phyloP scores from a whole-genome alignment of 1,140 invertebrate species.

The Drosophila novamexicana region DNA sequence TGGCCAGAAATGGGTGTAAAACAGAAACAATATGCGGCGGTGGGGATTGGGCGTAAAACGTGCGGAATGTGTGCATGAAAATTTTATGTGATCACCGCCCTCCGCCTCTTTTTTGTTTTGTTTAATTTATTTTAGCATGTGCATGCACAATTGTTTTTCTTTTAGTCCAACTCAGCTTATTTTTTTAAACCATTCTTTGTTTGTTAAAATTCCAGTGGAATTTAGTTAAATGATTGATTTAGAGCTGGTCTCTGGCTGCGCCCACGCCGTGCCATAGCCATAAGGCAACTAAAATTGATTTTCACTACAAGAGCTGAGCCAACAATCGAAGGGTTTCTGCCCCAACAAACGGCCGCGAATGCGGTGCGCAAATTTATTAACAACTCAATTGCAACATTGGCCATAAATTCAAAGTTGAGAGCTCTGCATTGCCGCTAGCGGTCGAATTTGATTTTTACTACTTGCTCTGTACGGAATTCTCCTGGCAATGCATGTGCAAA shows the following conservation, averaged over 20 bases:
- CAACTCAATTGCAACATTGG: conserved; percentile 42
- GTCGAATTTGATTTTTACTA: conserved; percentile 28
- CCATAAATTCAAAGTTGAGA: conserved; percentile 33
- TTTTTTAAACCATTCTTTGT: conserved; percentile 24
- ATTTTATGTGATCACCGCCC: conserved; percentile 12
- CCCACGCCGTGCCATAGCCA: neutral
- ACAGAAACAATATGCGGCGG: neutral
- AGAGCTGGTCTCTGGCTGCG: conserved; percentile 30
- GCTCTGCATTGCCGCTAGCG: conserved; percentile 7
- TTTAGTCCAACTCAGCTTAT: conserved; percentile 43
- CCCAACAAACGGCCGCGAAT: conserved; percentile 8
- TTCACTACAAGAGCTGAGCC: conserved; percentile 18
- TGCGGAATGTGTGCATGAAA: conserved; percentile 34
- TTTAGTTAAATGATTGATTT: conserved; percentile 75
- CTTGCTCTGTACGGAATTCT: conserved; percentile 12
- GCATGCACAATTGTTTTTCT: conserved; percentile 53
- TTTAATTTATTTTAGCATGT: conserved; percentile 29
- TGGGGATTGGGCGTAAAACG: neutral
- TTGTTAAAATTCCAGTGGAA: conserved; percentile 40
- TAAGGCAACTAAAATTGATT: conserved; percentile 57
- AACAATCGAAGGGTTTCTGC: conserved; percentile 3
- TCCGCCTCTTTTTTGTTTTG: conserved; percentile 6
- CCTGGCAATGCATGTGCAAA: conserved; percentile 1
- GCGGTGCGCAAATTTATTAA: conserved; percentile 44
- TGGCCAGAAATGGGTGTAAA: conserved; percentile 5